Conservation (phyloP, 2,888 invertebrate genomes). For the Apodemia hepburni region DNA sequence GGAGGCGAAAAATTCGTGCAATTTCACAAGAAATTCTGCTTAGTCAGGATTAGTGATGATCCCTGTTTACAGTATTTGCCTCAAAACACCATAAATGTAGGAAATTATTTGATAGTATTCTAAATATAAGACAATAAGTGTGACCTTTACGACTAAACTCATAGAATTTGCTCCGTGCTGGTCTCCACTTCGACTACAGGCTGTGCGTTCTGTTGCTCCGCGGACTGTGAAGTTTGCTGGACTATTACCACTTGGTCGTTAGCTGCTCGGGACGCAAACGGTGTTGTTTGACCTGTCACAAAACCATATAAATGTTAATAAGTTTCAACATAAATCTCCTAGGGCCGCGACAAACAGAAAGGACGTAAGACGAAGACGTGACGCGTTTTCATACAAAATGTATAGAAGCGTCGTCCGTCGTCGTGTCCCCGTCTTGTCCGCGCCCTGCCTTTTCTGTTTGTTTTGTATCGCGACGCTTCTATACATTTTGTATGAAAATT, state of each 20-base stretch:
- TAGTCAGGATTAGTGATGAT: no score
- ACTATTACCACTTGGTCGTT: constrained; percentile 57
- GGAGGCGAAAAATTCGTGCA: no score
- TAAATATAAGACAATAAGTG: constrained; percentile 1
- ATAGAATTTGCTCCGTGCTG: constrained; percentile 55
- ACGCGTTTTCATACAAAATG: no score
- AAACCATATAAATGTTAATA: neutral
- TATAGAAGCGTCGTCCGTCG: no score
- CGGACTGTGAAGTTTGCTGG: constrained; percentile 40
- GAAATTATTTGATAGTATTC: neutral
- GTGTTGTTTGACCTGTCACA: constrained; percentile 68
- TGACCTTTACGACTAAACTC: constrained; percentile 36
- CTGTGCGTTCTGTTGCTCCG: constrained; percentile 52
- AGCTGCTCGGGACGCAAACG: constrained; percentile 60
- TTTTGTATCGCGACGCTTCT: no score
- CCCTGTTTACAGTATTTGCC: neutral
- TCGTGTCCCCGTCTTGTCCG: no score
- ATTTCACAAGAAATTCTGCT: no score
- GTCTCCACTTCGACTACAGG: constrained; percentile 58
- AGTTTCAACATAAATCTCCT: no score
- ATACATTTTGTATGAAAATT: no score
- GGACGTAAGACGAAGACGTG: no score
- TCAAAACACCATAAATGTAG: neutral
- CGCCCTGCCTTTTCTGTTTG: no score
- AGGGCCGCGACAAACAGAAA: no score